Evolutionary conservation across 1,140 invertebrate genomes (phyloP).

Genomic region (Panulirus ornatus): DNA sequence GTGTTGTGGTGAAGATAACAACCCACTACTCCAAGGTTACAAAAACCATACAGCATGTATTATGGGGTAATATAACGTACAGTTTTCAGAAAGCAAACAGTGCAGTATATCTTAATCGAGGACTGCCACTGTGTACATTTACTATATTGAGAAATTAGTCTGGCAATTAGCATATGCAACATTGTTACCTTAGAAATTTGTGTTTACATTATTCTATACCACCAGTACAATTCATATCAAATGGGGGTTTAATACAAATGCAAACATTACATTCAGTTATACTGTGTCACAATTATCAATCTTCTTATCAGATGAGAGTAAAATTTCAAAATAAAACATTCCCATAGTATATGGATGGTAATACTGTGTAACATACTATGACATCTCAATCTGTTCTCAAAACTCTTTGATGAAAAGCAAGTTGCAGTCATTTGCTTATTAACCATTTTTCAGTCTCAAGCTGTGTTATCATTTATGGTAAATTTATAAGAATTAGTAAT

Average conservation of each 20-base stretch:
- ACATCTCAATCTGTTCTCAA: too few species aligned
- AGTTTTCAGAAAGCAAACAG: not conserved
- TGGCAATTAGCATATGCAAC: not conserved
- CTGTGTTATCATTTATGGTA: too few species aligned
- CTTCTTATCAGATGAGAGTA: not conserved
- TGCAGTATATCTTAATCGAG: not conserved
- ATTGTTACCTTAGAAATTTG: not conserved
- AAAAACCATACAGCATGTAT: not conserved
- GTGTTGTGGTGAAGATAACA: not conserved
- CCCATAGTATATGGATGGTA: too few species aligned
- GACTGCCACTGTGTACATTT: not conserved
- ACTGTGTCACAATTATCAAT: not conserved
- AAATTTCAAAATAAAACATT: not conserved
- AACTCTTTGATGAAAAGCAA: too few species aligned
- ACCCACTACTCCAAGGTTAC: not conserved
- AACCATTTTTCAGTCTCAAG: too few species aligned
- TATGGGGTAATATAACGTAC: too few species aligned
- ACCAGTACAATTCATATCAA: not conserved
- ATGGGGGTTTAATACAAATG: not conserved
- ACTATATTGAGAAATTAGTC: not conserved
- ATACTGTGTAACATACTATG: too few species aligned
- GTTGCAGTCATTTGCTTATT: too few species aligned
- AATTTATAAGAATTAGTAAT: too few species aligned
- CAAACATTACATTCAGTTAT: too few species aligned
- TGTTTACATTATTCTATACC: not conserved